phyloP scores from a whole-genome alignment of 1,140 invertebrate species.

The Drosophila parvula region DNA sequence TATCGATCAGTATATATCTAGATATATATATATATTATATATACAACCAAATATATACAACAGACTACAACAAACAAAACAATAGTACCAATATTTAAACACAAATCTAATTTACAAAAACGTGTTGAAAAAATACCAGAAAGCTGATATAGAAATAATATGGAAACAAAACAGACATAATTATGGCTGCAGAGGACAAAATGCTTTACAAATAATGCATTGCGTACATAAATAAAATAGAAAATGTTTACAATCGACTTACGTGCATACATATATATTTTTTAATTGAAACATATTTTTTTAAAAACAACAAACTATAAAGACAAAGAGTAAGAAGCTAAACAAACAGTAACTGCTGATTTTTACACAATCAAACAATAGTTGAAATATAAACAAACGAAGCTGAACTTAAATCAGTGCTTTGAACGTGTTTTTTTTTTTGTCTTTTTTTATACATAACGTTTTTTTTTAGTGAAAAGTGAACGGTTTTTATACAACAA shows the following conservation, averaged over 20 bases:
- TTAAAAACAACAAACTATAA: conserved; percentile 47
- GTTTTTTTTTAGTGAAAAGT: conserved; percentile 28
- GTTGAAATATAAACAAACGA: conserved; percentile 36
- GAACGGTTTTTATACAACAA: conserved; percentile 29
- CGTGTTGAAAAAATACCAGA: conserved; percentile 27
- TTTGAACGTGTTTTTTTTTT: conserved; percentile 21
- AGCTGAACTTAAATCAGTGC: conserved; percentile 11
- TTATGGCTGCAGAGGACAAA: conserved; percentile 35
- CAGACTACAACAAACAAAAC: conserved; percentile 56
- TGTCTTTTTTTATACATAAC: conserved; percentile 2
- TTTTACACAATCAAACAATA: conserved; percentile 57
- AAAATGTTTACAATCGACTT: conserved; percentile 56
- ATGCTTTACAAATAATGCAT: conserved; percentile 47
- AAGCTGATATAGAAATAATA: conserved; percentile 42
- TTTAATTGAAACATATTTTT: conserved; percentile 56
- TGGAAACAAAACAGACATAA: conserved; percentile 41
- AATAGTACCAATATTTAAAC: conserved; percentile 75
- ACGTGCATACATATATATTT: conserved; percentile 32
- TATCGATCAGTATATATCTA: conserved; percentile 52
- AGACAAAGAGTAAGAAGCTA: conserved; percentile 28
- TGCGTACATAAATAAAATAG: conserved; percentile 46
- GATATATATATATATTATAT: conserved; percentile 42
- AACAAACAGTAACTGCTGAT: conserved; percentile 19
- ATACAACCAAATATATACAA: conserved; percentile 58
- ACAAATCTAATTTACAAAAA: conserved; percentile 60